Evolutionary conservation across 2,797 vertebrate genomes (phyloP), one percentile per base, ranked within the genome.

Genomic region (Astyanax mexicanus): DNA sequence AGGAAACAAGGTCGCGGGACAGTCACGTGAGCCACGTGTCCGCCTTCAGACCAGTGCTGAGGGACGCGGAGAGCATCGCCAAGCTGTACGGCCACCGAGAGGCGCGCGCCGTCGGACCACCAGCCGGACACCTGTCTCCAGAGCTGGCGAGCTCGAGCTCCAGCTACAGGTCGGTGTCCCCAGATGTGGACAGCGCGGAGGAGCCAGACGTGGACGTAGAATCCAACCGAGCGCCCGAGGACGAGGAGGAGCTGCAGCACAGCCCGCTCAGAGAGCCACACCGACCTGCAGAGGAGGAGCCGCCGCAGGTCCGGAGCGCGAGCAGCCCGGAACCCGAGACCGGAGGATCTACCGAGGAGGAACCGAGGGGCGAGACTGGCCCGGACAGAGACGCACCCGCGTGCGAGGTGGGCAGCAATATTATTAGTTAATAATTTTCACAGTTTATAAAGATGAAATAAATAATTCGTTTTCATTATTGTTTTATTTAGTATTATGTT

Each of bases 1-100:
- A 94, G 61, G 93, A 94, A 86, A 81, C 87, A 57, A 81, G 86
- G 67, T 87, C 87, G 35, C 80, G 74, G 4, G 88, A 89, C 60
- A 84, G 83, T 6, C 78, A 83, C 29, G 66, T 84, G 51, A 72
- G 92, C 74, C 97, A 99, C 84, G 93, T 98, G 40, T 99, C 97
- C 1, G 97, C 97, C 69, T 99, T 99, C 89, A 94, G 96, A 13
- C 97, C 97, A 0, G 97, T 99, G 40, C 94, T 98, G 67, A 98
- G 97, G 83, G 97, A 98, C 84, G 90, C 95, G 0, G 97, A 98
- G 87, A 96, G 93, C 86, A 97, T 99, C 71, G 97, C 97, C 74
- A 98, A 98, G 83, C 94, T 99, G n/a, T 99, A 99, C 58, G 96
- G 95, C 0, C 94, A 92, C 84, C 91, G 97, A 64, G 97, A 98